These are phyloP conservation scores for Thaumetopoea pityocampa DNA, from an alignment of 1,140 invertebrate species.

Conservation along the genomic window DNA sequence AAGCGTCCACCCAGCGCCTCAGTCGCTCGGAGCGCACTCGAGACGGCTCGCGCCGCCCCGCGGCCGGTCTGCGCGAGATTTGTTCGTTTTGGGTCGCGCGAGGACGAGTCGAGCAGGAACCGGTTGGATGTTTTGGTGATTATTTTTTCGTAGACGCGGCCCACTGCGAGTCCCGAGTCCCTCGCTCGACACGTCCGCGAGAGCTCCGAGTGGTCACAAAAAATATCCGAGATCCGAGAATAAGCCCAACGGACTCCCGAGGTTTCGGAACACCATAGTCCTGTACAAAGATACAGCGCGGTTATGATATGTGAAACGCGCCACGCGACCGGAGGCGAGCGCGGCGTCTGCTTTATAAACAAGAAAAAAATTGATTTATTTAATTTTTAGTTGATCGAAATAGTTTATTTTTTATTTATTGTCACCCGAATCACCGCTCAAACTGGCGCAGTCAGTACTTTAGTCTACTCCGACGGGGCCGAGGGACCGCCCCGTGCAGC, in stretches of 20 bases:
- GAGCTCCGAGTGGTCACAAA: constrained; percentile 37
- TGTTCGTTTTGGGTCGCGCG: constrained; percentile 61
- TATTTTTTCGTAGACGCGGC: constrained; percentile 56
- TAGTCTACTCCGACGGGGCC: constrained; percentile 68
- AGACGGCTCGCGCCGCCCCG: constrained; percentile 40
- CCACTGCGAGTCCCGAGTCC: constrained; percentile 24
- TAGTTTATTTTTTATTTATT: constrained; percentile 74
- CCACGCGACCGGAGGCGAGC: constrained; percentile 22
- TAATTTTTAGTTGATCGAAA: constrained; percentile 72
- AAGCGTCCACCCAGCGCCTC: constrained; percentile 9
- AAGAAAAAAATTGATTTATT: constrained; percentile 70
- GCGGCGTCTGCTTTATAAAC: constrained; percentile 49
- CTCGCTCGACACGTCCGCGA: constrained; percentile 18
- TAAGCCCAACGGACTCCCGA: constrained; percentile 50
- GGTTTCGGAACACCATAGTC: constrained; percentile 42
- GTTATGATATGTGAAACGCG: constrained; percentile 37
- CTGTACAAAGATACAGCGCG: constrained; percentile 48
- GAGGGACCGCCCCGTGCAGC: constrained; percentile 67
- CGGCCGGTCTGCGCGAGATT: constrained; percentile 46
- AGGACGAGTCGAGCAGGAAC: constrained; percentile 50
- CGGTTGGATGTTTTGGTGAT: constrained; percentile 65
- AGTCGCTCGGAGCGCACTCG: constrained; percentile 24
- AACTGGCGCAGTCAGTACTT: constrained; percentile 72
- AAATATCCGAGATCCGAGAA: constrained; percentile 44
- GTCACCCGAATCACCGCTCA: constrained; percentile 68